Evolutionary conservation across 2,113 vertebrate genomes (phyloP).

Genomic region (Strix aluco): DNA sequence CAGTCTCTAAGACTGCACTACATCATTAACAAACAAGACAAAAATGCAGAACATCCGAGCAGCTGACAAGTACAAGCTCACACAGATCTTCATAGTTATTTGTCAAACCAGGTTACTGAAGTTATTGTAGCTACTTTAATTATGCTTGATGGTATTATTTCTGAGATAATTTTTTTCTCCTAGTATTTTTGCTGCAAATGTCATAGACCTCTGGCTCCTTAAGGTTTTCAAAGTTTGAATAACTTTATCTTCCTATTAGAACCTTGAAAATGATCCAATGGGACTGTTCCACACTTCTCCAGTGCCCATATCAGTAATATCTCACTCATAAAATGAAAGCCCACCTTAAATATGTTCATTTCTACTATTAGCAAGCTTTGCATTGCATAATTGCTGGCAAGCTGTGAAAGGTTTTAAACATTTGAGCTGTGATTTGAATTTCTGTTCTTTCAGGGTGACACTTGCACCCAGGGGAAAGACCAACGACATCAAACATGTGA

Average conservation of each 20-base stretch:
- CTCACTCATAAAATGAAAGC: not conserved
- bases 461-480: not conserved
- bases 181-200: not conserved
- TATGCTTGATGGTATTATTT: not conserved
- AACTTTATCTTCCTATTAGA: not conserved
- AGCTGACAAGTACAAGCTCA: not conserved
- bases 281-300: not conserved
- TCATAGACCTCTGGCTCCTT: not conserved
- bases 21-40: not conserved
- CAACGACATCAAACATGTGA: not conserved
- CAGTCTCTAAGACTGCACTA: not conserved
- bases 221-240: not conserved
- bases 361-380: not conserved
- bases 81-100: not conserved
- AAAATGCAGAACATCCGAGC: not conserved
- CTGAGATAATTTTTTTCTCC: not conserved
- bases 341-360: not conserved
- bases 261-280: not conserved
- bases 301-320: not conserved
- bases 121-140: not conserved
- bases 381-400: not conserved
- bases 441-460: not conserved
- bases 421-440: not conserved
- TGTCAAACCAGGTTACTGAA: not conserved
- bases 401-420: not conserved